phyloP scores from a whole-genome alignment of 2,888 invertebrate genomes.

The Beris morrisii region DNA sequence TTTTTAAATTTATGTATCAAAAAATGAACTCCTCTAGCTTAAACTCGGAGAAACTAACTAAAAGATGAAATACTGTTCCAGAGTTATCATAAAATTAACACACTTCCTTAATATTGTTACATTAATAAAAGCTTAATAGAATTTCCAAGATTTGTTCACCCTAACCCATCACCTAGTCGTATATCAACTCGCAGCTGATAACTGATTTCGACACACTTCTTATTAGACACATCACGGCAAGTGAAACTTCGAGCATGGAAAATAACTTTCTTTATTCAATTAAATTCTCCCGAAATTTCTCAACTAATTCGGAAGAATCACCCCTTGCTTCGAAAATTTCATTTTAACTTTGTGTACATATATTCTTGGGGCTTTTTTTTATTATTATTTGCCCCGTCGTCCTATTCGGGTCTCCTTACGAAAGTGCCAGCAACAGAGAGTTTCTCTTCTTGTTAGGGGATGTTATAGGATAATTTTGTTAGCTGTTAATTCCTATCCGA shows the following conservation, averaged over 20 bases:
- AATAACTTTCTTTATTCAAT: constrained; percentile 15
- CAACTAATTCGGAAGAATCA: constrained; percentile 1
- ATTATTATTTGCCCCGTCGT: no score
- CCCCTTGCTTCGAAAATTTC: constrained; percentile 2
- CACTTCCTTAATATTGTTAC: neutral
- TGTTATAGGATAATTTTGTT: constrained; percentile 13
- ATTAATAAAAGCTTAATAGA: neutral
- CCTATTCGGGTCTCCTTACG: neutral
- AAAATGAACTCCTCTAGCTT: no score
- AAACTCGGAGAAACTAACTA: no score
- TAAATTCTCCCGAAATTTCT: constrained; percentile 8
- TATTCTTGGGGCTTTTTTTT: no score
- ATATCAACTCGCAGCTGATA: neutral
- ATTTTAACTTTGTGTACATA: no score
- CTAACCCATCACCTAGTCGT: neutral
- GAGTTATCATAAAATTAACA: no score
- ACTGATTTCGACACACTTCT: constrained; percentile 5
- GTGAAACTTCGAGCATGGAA: neutral
- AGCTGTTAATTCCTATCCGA: constrained; percentile 18
- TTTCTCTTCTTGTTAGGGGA: neutral
- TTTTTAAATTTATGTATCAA: no score
- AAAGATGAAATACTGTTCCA: no score
- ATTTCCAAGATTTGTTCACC: neutral
- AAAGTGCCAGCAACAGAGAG: constrained; percentile 4
- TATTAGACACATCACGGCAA: neutral